phyloP scores from a whole-genome alignment of 2,113 vertebrate species.

The Xiphophorus hellerii region DNA sequence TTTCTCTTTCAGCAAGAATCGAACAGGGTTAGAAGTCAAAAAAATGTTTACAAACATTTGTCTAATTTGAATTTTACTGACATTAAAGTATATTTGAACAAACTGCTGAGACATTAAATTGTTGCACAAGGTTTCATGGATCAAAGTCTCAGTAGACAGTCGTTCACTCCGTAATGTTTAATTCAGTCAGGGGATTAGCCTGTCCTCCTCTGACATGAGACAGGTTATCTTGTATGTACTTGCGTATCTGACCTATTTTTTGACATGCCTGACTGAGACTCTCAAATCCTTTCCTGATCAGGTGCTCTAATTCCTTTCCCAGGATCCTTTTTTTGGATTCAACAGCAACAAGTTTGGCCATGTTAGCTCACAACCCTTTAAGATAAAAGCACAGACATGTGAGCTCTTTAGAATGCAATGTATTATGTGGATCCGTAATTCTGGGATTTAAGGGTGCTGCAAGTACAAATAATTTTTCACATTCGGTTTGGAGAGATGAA shows the following conservation, averaged over 20 bases:
- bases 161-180: background rate
- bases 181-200: background rate
- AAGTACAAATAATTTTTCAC: background rate
- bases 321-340: conserved; percentile 32
- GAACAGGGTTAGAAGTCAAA: background rate
- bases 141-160: background rate
- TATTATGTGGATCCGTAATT: conserved; percentile 9
- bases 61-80: background rate
- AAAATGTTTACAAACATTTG: background rate
- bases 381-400: conserved; percentile 1
- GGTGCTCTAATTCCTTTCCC: conserved; percentile 27
- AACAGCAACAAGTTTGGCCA: background rate
- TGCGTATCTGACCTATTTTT: conserved; percentile 9
- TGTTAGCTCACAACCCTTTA: conserved; percentile 30
- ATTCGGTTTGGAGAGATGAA: background rate
- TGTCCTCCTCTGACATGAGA: conserved; percentile 11
- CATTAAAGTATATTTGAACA: background rate
- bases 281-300: conserved; percentile 36
- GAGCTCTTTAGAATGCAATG: conserved; percentile 7
- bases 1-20: background rate
- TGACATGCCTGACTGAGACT: conserved; percentile 26
- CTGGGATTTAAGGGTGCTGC: background rate
- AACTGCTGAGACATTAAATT: background rate
- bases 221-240: conserved; percentile 27
- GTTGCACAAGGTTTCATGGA: conserved; percentile 10